phyloP scores from a whole-genome alignment of 1,140 invertebrate genomes.

The Brachionus paranguensis region DNA sequence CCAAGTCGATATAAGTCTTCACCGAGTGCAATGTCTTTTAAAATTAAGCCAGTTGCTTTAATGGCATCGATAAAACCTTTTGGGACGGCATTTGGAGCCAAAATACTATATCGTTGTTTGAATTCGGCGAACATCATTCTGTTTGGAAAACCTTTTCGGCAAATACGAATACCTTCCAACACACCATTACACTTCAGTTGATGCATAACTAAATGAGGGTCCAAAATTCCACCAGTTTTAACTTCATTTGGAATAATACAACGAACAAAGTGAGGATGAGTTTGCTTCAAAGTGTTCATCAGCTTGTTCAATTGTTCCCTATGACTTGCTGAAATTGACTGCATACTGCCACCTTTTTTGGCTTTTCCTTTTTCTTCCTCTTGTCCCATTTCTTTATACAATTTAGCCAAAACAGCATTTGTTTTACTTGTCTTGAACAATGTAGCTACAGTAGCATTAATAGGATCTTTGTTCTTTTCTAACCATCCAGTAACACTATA shows the following conservation, averaged over 20 bases:
- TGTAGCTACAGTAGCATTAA: conserved; percentile 87
- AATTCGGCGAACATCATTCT: conserved; percentile 99
- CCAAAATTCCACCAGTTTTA: conserved; percentile 92
- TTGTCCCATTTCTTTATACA: conserved; percentile 27
- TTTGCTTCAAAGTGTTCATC: conserved; percentile 90
- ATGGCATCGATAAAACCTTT: conserved; percentile 71
- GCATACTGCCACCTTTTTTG: conserved; percentile 93
- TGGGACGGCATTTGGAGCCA: conserved; percentile 75
- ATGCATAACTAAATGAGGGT: conserved; percentile 91
- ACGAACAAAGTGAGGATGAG: conserved; percentile 97
- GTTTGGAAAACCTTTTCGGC: conserved; percentile 99
- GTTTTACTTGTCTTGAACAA: conserved; percentile 14
- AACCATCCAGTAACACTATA: conserved; percentile 80
- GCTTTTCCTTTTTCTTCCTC: conserved; percentile 59
- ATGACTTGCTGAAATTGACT: conserved; percentile 81
- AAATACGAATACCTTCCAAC: conserved; percentile 99
- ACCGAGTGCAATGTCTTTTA: conserved; percentile 71
- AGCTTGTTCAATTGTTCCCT: conserved; percentile 91
- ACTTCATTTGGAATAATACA: conserved; percentile 99
- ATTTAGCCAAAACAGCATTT: conserved; percentile 5
- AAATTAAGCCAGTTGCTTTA: conserved; percentile 71
- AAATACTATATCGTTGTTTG: conserved; percentile 99
- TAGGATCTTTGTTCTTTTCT: conserved; percentile 99
- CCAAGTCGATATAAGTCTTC: conserved; percentile 82
- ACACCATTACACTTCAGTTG: conserved; percentile 99